Evolutionary conservation across 1,140 invertebrate genomes (phyloP).

Genomic region (Drosophila sproati): DNA sequence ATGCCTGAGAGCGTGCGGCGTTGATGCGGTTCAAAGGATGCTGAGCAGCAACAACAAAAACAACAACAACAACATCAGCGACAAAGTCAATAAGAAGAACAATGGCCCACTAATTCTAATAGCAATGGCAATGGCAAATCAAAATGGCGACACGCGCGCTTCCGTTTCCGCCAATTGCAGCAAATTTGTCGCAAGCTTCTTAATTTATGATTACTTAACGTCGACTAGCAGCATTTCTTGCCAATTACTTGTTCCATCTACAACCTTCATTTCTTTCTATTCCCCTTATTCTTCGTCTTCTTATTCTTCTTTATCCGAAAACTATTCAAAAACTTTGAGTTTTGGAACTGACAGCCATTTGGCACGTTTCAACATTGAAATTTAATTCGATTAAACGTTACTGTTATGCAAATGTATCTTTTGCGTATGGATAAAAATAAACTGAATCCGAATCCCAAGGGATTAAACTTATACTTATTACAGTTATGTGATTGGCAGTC

Average conservation of each 20-base stretch:
- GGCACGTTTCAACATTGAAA: slow-evolving; percentile 44
- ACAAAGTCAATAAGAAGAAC: background rate
- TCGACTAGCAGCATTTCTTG: slow-evolving; percentile 53
- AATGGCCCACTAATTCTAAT: slow-evolving; percentile 42
- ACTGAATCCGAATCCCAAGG: slow-evolving; percentile 10
- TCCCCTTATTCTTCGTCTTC: background rate
- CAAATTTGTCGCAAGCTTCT: slow-evolving; percentile 71
- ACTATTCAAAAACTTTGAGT: slow-evolving; percentile 57
- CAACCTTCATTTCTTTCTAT: too few relatives aligned
- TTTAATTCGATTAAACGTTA: slow-evolving; percentile 35
- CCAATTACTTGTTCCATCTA: slow-evolving; percentile 54
- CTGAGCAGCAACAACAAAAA: slow-evolving; percentile 25
- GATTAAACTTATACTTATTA: background rate
- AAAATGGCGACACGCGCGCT: slow-evolving; percentile 72
- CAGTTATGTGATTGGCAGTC: slow-evolving; percentile 7
- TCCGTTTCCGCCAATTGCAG: slow-evolving; percentile 57
- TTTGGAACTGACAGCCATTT: slow-evolving; percentile 46
- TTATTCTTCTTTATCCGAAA: background rate
- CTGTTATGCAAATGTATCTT: slow-evolving; percentile 39
- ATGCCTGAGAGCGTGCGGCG: slow-evolving; percentile 34
- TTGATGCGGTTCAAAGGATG: slow-evolving; percentile 62
- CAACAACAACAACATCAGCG: background rate
- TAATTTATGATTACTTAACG: slow-evolving; percentile 66
- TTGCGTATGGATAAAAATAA: background rate
- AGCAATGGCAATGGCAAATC: slow-evolving; percentile 64